These are phyloP conservation scores for Pangasius macronema DNA, from an alignment of 2,797 vertebrate species.

Conservation along the genomic window DNA sequence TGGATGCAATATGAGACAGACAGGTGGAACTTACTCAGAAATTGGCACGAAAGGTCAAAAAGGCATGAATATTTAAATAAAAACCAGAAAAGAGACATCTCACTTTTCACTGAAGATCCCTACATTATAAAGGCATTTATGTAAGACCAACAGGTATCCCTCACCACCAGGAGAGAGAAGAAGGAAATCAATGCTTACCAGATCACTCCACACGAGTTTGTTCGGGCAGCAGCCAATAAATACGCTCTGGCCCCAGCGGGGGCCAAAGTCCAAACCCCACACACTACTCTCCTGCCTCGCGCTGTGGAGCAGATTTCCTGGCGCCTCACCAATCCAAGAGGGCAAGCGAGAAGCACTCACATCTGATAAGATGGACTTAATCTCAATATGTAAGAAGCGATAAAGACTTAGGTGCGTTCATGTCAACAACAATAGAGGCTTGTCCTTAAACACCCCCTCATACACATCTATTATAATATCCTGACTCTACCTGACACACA, in stretches of 20 bases:
- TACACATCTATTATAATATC: slow-evolving; percentile 24
- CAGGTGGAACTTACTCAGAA: background rate
- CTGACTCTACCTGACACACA: background rate
- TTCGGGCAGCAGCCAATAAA: slow-evolving; percentile 55
- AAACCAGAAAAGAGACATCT: background rate
- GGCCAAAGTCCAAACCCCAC: slow-evolving; percentile 60
- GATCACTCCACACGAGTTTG: slow-evolving; percentile 54
- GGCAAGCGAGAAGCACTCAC: slow-evolving; percentile 15
- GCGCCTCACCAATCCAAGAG: slow-evolving; percentile 43
- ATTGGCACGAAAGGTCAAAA: background rate
- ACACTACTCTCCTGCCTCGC: slow-evolving; percentile 47
- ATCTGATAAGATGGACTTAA: slow-evolving; percentile 47
- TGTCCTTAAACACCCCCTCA: background rate
- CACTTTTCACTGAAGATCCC: background rate
- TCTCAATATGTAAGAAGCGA: slow-evolving; percentile 24
- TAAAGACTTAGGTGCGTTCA: slow-evolving; percentile 33
- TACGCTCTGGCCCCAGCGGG: slow-evolving; percentile 44
- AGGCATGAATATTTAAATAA: background rate
- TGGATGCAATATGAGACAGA: slow-evolving; percentile 9
- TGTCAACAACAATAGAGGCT: slow-evolving; percentile 42
- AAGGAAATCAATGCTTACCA: slow-evolving; percentile 60
- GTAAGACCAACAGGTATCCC: slow-evolving; percentile 5
- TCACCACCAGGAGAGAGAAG: slow-evolving; percentile 37
- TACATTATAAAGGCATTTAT: background rate
- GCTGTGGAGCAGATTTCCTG: slow-evolving; percentile 38